A percentile compares a stretch with the other conserved stretches of the same genome.
Evolutionary conservation across 92 coral and sea anemone species (phyloP).

Genomic region (Epizoanthus stellaris): DNA sequence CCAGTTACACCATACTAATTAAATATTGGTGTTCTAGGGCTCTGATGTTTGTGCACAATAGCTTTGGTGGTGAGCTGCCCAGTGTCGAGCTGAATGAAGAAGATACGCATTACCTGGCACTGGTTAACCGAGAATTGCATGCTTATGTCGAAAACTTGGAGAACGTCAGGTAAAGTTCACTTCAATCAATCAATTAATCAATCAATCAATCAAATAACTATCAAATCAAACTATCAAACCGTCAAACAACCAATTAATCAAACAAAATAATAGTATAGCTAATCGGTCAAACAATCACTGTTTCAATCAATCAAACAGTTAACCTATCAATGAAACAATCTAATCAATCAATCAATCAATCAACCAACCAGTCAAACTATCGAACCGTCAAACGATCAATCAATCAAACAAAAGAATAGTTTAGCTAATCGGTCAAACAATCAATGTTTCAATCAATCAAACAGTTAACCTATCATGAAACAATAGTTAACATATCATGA

Average conservation of each 20-base stretch:
- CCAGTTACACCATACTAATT: neutral
- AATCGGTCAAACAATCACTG: neutral
- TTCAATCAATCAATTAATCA: too few species aligned
- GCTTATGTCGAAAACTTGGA: slow-evolving; percentile 85
- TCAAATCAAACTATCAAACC: neutral
- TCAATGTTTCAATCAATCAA: too few species aligned
- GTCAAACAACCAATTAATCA: neutral
- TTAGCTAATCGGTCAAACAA: too few species aligned
- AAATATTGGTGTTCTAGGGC: slow-evolving; percentile 58
- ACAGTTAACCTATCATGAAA: neutral
- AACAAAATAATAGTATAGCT: too few species aligned
- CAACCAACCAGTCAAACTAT: too few species aligned
- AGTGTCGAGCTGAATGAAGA: slow-evolving; percentile 78
- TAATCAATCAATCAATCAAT: too few species aligned
- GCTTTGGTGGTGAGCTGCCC: slow-evolving; percentile 84
- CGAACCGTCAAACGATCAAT: too few species aligned
- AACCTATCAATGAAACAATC: neutral
- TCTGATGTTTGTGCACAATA: slow-evolving; percentile 88
- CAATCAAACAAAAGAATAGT: too few species aligned
- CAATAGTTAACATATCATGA: neutral
- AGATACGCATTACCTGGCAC: slow-evolving; percentile 87
- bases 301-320: neutral
- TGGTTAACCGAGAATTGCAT: slow-evolving; percentile 88
- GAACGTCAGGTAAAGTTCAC: slow-evolving; percentile 74
- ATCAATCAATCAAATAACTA: neutral